A percentile compares a stretch with the other conserved stretches of the same genome.
Conservation (phyloP, 1,140 invertebrate species). For the Vanessa tameamea region DNA sequence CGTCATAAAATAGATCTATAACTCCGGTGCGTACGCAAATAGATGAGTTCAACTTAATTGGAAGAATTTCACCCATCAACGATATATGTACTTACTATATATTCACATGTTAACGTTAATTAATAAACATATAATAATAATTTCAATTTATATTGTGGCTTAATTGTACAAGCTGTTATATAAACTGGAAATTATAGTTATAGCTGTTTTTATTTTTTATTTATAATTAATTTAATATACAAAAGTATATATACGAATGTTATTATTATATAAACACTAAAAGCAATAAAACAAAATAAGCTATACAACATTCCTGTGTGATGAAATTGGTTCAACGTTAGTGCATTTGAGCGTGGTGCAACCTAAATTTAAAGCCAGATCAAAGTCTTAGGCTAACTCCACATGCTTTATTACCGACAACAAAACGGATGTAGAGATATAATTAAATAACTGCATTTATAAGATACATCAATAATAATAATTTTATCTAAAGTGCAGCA, state of each 20-base stretch:
- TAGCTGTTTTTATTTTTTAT: too few relatives aligned
- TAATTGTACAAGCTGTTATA: too few relatives aligned
- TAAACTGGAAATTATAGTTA: too few relatives aligned
- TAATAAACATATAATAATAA: too few relatives aligned
- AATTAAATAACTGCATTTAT: background rate
- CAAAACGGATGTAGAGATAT: background rate
- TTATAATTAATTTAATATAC: background rate
- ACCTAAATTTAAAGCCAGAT: slow-evolving; percentile 34
- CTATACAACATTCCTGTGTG: slow-evolving; percentile 24
- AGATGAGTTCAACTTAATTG: too few relatives aligned
- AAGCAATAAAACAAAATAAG: slow-evolving; percentile 24
- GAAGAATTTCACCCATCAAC: too few relatives aligned
- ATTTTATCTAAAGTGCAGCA: too few relatives aligned
- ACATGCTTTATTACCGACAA: background rate
- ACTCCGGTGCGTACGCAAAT: too few relatives aligned
- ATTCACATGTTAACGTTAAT: too few relatives aligned
- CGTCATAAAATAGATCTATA: too few relatives aligned
- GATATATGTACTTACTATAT: too few relatives aligned
- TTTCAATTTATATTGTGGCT: too few relatives aligned
- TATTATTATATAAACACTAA: background rate
- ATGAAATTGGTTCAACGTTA: slow-evolving; percentile 32
- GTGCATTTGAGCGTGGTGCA: slow-evolving; percentile 17
- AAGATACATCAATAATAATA: background rate
- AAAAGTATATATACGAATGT: background rate
- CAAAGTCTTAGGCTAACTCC: slow-evolving; percentile 21